phyloP scores from a whole-genome alignment of 2,797 vertebrate genomes.

The Rhynchotus rufescens region DNA sequence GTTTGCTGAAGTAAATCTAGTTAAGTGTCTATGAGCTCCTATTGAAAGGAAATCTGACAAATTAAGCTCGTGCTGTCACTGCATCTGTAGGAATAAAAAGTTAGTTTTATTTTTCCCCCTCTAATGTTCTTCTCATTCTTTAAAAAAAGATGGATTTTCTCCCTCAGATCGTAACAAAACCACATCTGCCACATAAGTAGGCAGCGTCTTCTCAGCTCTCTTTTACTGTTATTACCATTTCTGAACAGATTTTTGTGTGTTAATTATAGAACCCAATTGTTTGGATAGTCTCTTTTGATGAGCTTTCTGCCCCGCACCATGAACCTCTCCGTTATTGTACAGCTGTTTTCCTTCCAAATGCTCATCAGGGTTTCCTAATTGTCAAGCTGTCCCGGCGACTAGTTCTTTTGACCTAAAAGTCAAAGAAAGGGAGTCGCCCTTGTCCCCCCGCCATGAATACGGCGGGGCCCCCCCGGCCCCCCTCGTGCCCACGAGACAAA shows the following conservation, averaged over 20 bases:
- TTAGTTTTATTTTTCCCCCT: constrained; percentile 33
- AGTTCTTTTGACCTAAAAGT: constrained; percentile 60
- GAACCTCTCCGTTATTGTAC: constrained; percentile 53
- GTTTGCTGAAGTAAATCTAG: neutral
- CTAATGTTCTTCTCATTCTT: constrained; percentile 21
- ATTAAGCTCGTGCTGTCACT: constrained; percentile 43
- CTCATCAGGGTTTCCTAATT: constrained; percentile 66
- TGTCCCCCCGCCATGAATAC: constrained; percentile 46
- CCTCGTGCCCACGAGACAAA: constrained; percentile 16
- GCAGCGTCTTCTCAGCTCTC: constrained; percentile 47
- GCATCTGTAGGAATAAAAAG: constrained; percentile 41
- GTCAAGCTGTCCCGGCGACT: constrained; percentile 48
- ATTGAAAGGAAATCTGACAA: neutral
- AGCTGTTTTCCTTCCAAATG: constrained; percentile 63
- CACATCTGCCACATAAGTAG: constrained; percentile 62
- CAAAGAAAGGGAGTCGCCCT: constrained; percentile 56
- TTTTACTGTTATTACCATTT: constrained; percentile 72
- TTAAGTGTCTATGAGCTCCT: neutral
- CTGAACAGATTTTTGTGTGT: constrained; percentile 77
- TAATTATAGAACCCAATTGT: constrained; percentile 84
- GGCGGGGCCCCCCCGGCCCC: neutral
- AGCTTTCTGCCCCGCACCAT: constrained; percentile 61
- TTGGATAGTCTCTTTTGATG: constrained; percentile 75
- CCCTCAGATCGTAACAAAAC: constrained; percentile 23
- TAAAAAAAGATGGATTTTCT: constrained; percentile 56